Conservation (phyloP, 2,888 invertebrate species). For the Heliconius charithonia region DNA sequence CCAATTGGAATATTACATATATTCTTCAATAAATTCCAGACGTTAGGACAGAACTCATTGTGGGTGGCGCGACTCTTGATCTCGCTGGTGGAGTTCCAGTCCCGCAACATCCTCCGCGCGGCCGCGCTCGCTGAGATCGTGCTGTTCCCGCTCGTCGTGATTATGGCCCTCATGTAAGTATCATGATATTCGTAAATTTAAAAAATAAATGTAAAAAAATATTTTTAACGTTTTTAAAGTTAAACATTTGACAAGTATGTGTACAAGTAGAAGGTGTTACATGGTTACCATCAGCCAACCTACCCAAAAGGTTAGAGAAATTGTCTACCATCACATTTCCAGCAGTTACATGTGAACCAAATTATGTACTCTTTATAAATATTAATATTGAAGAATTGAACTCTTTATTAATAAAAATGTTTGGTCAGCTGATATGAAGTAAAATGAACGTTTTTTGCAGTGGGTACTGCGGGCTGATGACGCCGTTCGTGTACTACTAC, state of each 20-base stretch:
- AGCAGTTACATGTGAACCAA: no score
- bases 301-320: no score
- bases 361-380: no score
- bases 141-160: constrained; percentile 91
- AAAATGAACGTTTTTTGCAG: constrained; percentile 74
- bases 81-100: constrained; percentile 95
- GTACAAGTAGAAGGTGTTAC: no score
- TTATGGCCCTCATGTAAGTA: constrained; percentile 93
- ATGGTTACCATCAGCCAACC: no score
- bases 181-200: not conserved
- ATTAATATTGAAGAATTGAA: no score
- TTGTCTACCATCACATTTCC: no score
- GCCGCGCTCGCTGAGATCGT: constrained; percentile 97
- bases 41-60: constrained; percentile 95
- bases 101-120: constrained; percentile 93
- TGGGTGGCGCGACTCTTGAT: constrained; percentile 94
- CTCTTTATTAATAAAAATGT: no score
- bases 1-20: not conserved
- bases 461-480: constrained; percentile 94
- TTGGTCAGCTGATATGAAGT: no score
- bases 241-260: no score
- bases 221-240: no score
- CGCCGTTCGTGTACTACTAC: constrained; percentile 98
- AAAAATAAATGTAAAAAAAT: no score
- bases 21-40: constrained; percentile 78